These are phyloP conservation scores for Cuculus canorus DNA, from an alignment of 2,797 vertebrate species.

Conservation along the genomic window DNA sequence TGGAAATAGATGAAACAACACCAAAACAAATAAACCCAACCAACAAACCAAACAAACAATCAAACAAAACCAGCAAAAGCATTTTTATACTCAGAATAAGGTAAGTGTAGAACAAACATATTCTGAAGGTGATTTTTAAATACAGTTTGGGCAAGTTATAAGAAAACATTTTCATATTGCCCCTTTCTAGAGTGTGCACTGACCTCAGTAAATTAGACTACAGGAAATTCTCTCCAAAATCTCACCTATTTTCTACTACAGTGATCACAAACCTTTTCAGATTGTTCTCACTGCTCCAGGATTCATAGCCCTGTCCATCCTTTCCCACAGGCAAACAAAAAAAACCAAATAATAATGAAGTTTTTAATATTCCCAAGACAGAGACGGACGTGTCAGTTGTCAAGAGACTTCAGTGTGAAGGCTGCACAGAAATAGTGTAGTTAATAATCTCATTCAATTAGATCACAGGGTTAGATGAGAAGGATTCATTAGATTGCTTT, in stretches of 20 bases:
- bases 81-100: not conserved
- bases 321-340: not conserved
- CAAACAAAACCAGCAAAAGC: not conserved
- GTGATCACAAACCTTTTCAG: not conserved
- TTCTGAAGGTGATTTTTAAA: not conserved
- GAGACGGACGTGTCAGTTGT: not conserved
- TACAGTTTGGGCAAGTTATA: not conserved
- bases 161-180: not conserved
- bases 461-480: not conserved
- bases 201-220: not conserved
- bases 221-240: not conserved
- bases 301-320: fast-evolving
- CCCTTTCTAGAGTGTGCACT: not conserved
- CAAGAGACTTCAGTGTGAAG: conserved; percentile 30
- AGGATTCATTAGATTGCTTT: not conserved
- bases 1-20: not conserved
- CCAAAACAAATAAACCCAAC: not conserved
- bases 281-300: not conserved
- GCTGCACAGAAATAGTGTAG: conserved; percentile 6
- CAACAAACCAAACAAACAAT: not conserved
- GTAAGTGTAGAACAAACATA: not conserved
- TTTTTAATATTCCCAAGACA: conserved; percentile 50
- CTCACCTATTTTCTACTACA: not conserved
- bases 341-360: not conserved
- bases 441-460: conserved; percentile 29